Evolutionary conservation across 2,797 vertebrate species (phyloP).

Genomic region (Choloepus didactylus): DNA sequence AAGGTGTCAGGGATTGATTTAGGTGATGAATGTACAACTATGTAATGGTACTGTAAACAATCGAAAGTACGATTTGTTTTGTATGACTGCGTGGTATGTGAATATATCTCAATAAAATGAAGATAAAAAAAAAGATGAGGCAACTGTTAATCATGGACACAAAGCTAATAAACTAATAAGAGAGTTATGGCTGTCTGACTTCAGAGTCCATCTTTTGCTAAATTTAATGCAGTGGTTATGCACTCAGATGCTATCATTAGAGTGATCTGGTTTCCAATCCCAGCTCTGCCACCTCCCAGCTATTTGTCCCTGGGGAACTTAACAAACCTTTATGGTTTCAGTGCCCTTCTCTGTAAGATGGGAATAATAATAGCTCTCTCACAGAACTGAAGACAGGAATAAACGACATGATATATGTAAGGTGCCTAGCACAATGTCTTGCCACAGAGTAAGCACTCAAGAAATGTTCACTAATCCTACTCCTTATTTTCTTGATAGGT

Average conservation of each 20-base stretch:
- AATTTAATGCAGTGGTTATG: neutral
- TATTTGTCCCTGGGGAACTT: neutral
- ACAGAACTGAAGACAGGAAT: slow-evolving; percentile 9
- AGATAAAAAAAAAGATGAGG: neutral
- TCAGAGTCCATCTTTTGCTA: neutral
- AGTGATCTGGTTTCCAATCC: neutral
- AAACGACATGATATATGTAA: neutral
- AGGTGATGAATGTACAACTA: no score
- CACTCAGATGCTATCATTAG: neutral
- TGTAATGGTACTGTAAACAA: no score
- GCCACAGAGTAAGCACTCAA: neutral
- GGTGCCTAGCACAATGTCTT: neutral
- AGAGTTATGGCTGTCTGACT: neutral
- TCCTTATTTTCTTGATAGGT: neutral
- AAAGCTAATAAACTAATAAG: slow-evolving; percentile 16
- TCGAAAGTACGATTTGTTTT: no score
- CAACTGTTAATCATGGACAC: neutral
- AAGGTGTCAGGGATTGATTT: no score
- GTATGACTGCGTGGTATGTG: no score
- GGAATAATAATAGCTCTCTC: neutral
- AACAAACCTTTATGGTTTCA: neutral
- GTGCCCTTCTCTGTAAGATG: neutral
- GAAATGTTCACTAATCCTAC: neutral
- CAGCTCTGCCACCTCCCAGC: neutral
- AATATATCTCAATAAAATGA: no score